Conservation (phyloP, 2,113 vertebrate species). For the Ictidomys tridecemlineatus region DNA sequence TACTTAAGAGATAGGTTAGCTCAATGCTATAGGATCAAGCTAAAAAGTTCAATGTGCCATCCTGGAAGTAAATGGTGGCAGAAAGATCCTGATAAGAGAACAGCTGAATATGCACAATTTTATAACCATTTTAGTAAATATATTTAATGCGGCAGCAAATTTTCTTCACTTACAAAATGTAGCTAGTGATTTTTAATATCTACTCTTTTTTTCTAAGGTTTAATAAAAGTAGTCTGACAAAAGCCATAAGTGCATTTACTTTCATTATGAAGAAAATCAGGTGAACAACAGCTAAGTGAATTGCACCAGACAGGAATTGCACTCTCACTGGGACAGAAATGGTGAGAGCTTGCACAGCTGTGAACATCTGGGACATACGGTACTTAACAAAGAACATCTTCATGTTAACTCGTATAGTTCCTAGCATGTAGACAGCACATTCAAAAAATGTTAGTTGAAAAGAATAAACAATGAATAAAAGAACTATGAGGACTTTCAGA, state of each 20-base stretch:
- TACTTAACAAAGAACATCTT: background rate
- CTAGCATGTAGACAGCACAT: background rate
- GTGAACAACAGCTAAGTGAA: background rate
- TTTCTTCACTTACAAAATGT: background rate
- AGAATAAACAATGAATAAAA: slow-evolving; percentile 1
- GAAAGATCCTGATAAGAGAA: background rate
- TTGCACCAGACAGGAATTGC: background rate
- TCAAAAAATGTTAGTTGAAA: background rate
- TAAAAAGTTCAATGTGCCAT: background rate
- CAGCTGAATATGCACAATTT: background rate
- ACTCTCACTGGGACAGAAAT: background rate
- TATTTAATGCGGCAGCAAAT: background rate
- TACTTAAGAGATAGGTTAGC: background rate
- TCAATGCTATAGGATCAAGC: background rate
- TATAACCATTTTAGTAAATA: slow-evolving; percentile 6
- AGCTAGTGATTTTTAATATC: background rate
- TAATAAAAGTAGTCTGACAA: background rate
- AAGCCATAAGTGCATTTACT: background rate
- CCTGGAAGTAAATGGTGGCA: background rate
- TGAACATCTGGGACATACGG: background rate
- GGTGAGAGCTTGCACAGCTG: no score
- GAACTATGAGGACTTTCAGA: background rate
- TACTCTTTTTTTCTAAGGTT: background rate
- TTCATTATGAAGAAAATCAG: background rate
- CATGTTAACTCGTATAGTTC: background rate